Evolutionary conservation across 1,140 invertebrate genomes (phyloP).

Genomic region (Oncopodura yosiiana): DNA sequence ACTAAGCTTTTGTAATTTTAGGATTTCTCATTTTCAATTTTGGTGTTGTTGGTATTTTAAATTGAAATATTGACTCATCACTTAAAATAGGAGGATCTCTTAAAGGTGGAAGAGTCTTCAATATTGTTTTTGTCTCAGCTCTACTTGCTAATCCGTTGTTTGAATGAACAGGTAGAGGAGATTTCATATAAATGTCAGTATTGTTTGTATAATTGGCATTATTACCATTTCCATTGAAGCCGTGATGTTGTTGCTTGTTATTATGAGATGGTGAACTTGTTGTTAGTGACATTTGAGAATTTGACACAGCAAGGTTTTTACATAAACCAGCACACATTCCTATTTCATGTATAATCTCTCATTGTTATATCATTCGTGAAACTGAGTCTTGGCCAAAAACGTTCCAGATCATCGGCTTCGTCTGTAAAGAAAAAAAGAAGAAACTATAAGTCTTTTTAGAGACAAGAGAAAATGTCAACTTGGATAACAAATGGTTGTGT

Average conservation of each 20-base stretch:
- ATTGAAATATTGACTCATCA: conserved; percentile 34
- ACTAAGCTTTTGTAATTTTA: not conserved
- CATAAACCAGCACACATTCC: conserved; percentile 27
- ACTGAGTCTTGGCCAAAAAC: conserved; percentile 31
- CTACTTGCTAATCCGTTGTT: not conserved
- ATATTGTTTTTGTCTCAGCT: not conserved
- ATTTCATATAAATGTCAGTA: not conserved
- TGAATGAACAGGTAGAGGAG: not conserved
- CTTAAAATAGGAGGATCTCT: conserved; percentile 26
- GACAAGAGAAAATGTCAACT: not conserved
- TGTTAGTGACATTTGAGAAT: conserved; percentile 29
- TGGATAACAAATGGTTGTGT: not conserved
- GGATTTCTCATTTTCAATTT: not conserved
- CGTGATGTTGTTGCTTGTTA: not conserved
- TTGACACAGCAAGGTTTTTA: conserved; percentile 27
- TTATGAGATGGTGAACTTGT: not conserved
- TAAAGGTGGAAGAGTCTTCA: conserved; percentile 1
- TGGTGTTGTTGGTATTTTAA: conserved; percentile 24
- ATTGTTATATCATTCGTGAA: conserved; percentile 22
- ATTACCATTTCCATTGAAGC: not conserved
- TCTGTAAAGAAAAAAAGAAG: conserved; percentile 13
- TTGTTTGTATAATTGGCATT: not conserved
- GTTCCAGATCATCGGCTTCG: conserved; percentile 27
- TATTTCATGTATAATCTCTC: conserved; percentile 15
- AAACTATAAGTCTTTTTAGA: conserved; percentile 2